A percentile compares a stretch with the other conserved stretches of the same genome.
phyloP scores from a whole-genome alignment of 2,113 vertebrate species.

The Anthoscopus minutus region DNA sequence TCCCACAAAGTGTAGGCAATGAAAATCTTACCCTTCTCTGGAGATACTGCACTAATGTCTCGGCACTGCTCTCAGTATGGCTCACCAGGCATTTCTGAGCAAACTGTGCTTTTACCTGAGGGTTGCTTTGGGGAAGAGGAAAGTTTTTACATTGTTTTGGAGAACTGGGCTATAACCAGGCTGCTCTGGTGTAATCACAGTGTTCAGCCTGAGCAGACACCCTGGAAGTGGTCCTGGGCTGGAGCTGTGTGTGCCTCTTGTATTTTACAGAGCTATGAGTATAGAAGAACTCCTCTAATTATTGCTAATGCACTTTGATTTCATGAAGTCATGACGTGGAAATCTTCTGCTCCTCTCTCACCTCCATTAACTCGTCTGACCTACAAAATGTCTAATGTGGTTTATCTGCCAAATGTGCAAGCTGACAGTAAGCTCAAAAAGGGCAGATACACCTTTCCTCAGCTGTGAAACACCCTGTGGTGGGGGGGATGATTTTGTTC shows the following conservation, averaged over 20 bases:
- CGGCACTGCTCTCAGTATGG: background rate
- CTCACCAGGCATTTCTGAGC: background rate
- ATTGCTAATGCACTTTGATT: background rate
- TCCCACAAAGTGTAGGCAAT: background rate
- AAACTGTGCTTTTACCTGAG: background rate
- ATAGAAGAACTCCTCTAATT: background rate
- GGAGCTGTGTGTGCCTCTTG: accelerated
- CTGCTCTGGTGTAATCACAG: background rate
- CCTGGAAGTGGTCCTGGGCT: background rate
- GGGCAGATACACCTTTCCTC: background rate
- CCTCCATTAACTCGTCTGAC: background rate
- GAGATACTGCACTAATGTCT: accelerated
- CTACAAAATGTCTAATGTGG: background rate
- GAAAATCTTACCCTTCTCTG: background rate
- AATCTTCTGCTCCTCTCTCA: background rate
- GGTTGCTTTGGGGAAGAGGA: background rate
- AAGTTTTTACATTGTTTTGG: background rate
- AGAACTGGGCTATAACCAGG: background rate
- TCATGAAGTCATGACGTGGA: background rate
- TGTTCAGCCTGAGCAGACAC: background rate
- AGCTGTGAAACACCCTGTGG: background rate
- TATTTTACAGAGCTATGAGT: background rate
- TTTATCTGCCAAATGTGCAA: background rate
- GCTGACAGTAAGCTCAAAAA: background rate
- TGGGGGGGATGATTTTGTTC: background rate